Conservation (phyloP, 2,797 vertebrate species). For the Stomatorhinus walkeri region DNA sequence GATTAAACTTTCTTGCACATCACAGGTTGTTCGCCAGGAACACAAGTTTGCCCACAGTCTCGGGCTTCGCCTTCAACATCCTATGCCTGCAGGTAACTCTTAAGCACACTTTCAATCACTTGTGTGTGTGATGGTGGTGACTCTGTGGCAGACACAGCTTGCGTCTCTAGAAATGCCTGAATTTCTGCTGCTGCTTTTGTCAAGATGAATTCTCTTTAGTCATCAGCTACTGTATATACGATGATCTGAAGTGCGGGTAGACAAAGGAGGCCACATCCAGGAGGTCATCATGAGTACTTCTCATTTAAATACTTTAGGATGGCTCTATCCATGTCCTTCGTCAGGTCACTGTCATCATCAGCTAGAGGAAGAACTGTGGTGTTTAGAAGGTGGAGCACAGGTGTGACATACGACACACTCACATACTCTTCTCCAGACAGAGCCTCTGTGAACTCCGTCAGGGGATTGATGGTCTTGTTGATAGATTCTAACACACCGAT, state of each 20-base stretch:
- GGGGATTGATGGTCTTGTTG: background rate
- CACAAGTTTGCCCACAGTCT: background rate
- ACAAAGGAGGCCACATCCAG: background rate
- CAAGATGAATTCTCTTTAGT: background rate
- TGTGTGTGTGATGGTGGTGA: background rate
- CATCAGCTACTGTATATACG: too few relatives aligned
- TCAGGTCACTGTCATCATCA: background rate
- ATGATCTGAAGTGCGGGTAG: background rate
- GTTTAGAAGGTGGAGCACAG: background rate
- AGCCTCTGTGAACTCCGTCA: background rate
- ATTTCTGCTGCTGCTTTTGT: background rate
- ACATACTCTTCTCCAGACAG: background rate
- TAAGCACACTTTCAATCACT: background rate
- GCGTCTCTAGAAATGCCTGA: background rate
- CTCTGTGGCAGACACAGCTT: background rate
- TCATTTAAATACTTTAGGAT: background rate
- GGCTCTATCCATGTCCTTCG: background rate
- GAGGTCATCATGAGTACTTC: background rate
- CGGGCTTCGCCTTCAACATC: background rate
- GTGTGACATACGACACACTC: background rate
- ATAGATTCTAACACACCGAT: background rate
- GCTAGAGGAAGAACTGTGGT: background rate
- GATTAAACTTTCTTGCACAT: background rate
- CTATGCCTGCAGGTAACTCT: background rate
- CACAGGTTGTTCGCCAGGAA: background rate